A percentile compares a stretch with the other conserved stretches of the same genome.
Conservation (phyloP, 2,797 vertebrate genomes). For the Microctenopoma steveboyesi region DNA sequence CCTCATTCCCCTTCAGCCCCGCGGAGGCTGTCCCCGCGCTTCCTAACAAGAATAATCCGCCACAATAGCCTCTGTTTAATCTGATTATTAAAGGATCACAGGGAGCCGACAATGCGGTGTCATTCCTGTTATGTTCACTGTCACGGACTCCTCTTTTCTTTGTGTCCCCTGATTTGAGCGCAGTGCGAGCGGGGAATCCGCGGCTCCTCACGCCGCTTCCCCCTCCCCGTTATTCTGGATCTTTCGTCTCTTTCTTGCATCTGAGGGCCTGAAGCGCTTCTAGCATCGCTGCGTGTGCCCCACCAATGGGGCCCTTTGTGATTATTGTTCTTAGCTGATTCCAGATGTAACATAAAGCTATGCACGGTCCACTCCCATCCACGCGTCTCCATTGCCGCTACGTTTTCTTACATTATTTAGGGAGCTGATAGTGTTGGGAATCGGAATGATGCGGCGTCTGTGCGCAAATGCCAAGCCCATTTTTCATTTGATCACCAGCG, state of each 20-base stretch:
- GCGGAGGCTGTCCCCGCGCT: slow-evolving; percentile 21
- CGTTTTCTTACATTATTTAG: slow-evolving; percentile 11
- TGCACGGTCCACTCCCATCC: background rate
- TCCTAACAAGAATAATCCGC: slow-evolving; percentile 54
- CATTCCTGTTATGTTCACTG: slow-evolving; percentile 10
- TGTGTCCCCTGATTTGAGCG: slow-evolving; percentile 37
- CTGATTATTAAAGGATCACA: slow-evolving; percentile 45
- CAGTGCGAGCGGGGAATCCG: slow-evolving; percentile 16
- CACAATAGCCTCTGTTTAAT: slow-evolving; percentile 51
- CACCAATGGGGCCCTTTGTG: background rate
- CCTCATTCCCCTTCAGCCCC: background rate
- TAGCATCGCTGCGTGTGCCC: slow-evolving; percentile 7
- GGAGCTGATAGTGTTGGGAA: background rate
- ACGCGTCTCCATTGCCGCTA: background rate
- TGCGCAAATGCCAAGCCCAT: slow-evolving; percentile 77
- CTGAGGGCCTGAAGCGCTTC: slow-evolving; percentile 37
- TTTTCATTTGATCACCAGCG: slow-evolving; percentile 56
- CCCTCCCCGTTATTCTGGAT: slow-evolving; percentile 64
- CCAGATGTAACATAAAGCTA: background rate
- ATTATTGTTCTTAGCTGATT: background rate
- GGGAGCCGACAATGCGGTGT: slow-evolving; percentile 9
- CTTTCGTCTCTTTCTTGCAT: slow-evolving; percentile 58
- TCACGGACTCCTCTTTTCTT: slow-evolving; percentile 16
- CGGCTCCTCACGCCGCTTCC: background rate
- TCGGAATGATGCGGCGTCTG: slow-evolving; percentile 48